phyloP scores from a whole-genome alignment of 2,888 invertebrate genomes.

The Xylocampa areola region DNA sequence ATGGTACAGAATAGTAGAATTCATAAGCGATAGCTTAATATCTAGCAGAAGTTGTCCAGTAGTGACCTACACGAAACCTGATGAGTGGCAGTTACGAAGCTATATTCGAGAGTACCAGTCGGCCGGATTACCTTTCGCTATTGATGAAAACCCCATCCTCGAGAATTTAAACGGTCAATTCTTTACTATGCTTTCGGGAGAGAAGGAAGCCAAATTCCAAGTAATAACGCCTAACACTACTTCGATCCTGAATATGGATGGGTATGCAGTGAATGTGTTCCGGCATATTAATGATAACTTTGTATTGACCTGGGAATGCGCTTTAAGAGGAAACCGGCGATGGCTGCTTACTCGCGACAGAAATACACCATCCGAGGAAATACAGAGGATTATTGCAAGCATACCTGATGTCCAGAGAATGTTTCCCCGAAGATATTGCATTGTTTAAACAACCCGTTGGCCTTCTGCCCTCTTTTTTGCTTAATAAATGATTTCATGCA shows the following conservation, averaged over 20 bases:
- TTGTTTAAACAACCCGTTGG: too few relatives aligned
- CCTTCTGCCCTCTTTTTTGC: too few relatives aligned
- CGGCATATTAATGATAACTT: neutral
- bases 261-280: neutral
- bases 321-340: neutral
- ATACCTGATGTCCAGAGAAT: neutral
- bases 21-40: neutral
- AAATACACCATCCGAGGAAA: neutral
- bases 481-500: too few relatives aligned
- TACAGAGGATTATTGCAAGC: neutral
- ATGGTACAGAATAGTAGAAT: constrained; percentile 1
- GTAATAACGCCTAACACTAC: neutral
- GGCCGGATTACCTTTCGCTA: neutral
- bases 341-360: neutral
- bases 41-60: neutral
- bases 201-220: neutral
- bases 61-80: neutral
- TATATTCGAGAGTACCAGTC: neutral
- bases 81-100: neutral
- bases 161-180: neutral
- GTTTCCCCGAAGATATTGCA: neutral
- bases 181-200: neutral
- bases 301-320: neutral
- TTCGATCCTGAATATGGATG: neutral
- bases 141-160: neutral